Conservation (phyloP, 2,797 vertebrate genomes). For the Danionella dracula region DNA sequence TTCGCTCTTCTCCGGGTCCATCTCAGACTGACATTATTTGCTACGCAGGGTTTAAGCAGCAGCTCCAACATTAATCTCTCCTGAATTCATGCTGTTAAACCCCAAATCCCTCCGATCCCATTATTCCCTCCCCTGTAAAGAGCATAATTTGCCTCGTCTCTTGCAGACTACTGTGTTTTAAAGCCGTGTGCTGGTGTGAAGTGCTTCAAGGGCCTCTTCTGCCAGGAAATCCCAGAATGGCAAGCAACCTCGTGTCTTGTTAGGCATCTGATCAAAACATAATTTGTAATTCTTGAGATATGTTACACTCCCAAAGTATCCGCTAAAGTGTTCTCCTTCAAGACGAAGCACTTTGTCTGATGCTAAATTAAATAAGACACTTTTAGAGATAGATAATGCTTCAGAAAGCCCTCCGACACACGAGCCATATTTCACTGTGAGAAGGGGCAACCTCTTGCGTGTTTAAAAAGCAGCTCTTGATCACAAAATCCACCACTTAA, state of each 20-base stretch:
- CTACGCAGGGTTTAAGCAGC: not conserved
- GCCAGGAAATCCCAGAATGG: slow-evolving; percentile 30
- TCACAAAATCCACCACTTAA: slow-evolving; percentile 7
- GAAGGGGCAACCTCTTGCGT: not conserved
- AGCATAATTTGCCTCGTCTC: slow-evolving; percentile 31
- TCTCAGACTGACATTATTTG: not conserved
- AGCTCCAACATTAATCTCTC: slow-evolving; percentile 6
- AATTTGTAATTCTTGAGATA: not conserved
- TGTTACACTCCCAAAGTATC: slow-evolving; percentile 8
- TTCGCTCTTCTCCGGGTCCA: not conserved
- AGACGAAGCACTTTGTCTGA: not conserved
- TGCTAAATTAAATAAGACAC: not conserved
- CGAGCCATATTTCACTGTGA: slow-evolving; percentile 1
- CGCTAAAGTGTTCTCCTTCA: not conserved
- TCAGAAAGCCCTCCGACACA: not conserved
- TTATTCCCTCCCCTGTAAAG: slow-evolving; percentile 20
- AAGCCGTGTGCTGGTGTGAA: slow-evolving; percentile 21
- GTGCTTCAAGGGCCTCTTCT: slow-evolving; percentile 24
- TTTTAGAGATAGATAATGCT: not conserved
- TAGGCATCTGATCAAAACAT: not conserved
- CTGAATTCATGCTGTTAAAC: slow-evolving; percentile 1
- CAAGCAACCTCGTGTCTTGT: slow-evolving; percentile 6
- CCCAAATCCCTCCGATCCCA: slow-evolving; percentile 25
- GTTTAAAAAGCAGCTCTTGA: slow-evolving; percentile 10
- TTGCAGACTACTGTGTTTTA: slow-evolving; percentile 27